phyloP scores from a whole-genome alignment of 2,888 invertebrate species.

The Griposia aprilina region DNA sequence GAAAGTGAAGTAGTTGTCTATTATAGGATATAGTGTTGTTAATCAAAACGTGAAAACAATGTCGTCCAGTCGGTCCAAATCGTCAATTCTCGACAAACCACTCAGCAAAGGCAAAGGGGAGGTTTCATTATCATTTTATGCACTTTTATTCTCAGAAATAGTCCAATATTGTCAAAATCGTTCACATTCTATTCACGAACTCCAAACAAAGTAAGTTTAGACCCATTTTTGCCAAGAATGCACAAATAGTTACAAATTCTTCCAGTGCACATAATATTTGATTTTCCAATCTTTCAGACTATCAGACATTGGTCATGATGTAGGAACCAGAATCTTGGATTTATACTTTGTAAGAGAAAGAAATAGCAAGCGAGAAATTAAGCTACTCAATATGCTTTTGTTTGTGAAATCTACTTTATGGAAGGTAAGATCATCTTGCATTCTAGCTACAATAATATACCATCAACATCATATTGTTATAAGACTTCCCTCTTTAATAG shows the following conservation, averaged over 20 bases:
- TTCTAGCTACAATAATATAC: not conserved
- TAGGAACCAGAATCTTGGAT: constrained; percentile 98
- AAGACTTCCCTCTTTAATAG: too few relatives aligned
- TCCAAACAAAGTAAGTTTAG: constrained; percentile 96
- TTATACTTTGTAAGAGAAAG: constrained; percentile 98
- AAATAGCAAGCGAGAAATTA: constrained; percentile 98
- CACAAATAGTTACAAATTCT: not conserved
- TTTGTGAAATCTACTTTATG: constrained; percentile 99
- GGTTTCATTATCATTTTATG: constrained; percentile 97
- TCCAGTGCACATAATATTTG: not conserved
- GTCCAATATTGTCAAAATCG: constrained; percentile 99
- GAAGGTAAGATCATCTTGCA: constrained; percentile 92
- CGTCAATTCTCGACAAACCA: constrained; percentile 97
- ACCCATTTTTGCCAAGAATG: not conserved
- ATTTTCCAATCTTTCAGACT: constrained; percentile 90
- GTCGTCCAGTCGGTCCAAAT: constrained; percentile 92
- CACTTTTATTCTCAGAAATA: constrained; percentile 98
- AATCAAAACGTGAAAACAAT: constrained; percentile 66
- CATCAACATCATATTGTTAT: too few relatives aligned
- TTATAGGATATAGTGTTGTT: not conserved
- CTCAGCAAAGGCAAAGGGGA: constrained; percentile 98
- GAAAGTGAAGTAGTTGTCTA: constrained; percentile 1
- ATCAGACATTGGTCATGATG: constrained; percentile 98
- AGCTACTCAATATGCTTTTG: constrained; percentile 97
- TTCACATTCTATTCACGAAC: constrained; percentile 98